A percentile compares a stretch with the other conserved stretches of the same genome.
Conservation (phyloP, 1,140 invertebrate species). For the Ceratosolen fusciceps region DNA sequence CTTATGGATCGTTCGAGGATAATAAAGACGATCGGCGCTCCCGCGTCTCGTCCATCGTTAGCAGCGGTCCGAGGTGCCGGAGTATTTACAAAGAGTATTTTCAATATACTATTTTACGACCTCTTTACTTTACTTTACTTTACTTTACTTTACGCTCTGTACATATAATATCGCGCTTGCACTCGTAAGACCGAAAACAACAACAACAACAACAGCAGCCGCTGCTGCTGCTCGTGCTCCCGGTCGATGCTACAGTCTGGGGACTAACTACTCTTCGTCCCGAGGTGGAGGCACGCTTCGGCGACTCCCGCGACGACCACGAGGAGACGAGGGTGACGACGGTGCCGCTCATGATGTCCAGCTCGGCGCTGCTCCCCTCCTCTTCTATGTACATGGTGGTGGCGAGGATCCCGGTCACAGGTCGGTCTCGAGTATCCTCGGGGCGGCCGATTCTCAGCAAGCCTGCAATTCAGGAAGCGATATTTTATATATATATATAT, state of each 20-base stretch:
- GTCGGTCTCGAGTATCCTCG: constrained; percentile 55
- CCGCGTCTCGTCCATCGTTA: no score
- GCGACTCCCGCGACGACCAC: not conserved
- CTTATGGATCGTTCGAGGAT: no score
- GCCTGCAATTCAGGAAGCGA: constrained; percentile 51
- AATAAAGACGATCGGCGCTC: not conserved
- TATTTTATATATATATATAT: no score
- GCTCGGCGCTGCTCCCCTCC: not conserved
- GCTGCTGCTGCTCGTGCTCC: no score
- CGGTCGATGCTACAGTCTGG: no score
- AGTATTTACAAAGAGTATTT: constrained; percentile 9
- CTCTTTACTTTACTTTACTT: not conserved
- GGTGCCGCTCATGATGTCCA: not conserved
- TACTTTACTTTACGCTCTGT: no score
- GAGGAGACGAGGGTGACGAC: not conserved
- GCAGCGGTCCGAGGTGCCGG: not conserved
- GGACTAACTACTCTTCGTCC: no score
- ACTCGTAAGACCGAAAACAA: no score
- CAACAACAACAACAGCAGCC: no score
- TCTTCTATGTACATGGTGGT: not conserved
- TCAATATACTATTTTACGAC: not conserved
- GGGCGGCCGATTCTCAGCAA: constrained; percentile 54
- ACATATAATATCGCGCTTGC: no score
- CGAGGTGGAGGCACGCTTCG: not conserved
- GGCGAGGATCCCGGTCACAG: constrained; percentile 46